Evolutionary conservation across 2,888 invertebrate species (phyloP).

Genomic region (Phymatocera aterrima): DNA sequence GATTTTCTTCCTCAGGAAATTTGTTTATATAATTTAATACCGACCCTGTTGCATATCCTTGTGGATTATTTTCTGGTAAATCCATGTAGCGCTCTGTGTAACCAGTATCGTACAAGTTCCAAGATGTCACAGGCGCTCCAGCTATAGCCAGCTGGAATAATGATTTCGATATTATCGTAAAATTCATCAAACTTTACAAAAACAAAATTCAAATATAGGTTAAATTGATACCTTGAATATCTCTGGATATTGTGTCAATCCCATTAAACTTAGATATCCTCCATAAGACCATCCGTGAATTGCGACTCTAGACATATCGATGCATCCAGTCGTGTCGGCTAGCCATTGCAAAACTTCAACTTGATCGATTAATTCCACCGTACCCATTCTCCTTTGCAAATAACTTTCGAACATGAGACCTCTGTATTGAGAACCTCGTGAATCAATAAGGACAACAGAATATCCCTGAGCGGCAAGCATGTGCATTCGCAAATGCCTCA

Average conservation of each 20-base stretch:
- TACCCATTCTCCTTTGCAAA: conserved; percentile 93
- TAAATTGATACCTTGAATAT: conserved; percentile 86
- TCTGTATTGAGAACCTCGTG: conserved; percentile 95
- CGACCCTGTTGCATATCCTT: conserved; percentile 90
- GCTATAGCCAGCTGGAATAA: conserved; percentile 85
- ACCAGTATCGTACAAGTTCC: conserved; percentile 98
- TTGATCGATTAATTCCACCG: conserved; percentile 95
- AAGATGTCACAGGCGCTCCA: conserved; percentile 98
- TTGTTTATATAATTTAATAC: conserved; percentile 90
- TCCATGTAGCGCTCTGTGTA: conserved; percentile 99
- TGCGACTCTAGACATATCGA: conserved; percentile 94
- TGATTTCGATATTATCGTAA: conserved; percentile 35
- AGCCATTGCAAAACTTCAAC: conserved; percentile 94
- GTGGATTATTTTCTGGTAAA: conserved; percentile 84
- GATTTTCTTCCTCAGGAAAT: conserved; percentile 94
- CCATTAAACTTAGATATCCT: conserved; percentile 97
- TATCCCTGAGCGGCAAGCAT: conserved; percentile 97
- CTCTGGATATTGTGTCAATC: conserved; percentile 93
- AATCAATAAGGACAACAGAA: conserved; percentile 96
- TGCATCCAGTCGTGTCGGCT: conserved; percentile 88
- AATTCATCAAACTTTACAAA: background rate
- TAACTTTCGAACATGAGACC: conserved; percentile 95
- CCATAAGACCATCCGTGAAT: conserved; percentile 99
- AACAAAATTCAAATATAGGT: background rate
- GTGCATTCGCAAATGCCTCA: conserved; percentile 93